Evolutionary conservation across 2,797 vertebrate genomes (phyloP).

Genomic region (Ptychadena robeensis): DNA sequence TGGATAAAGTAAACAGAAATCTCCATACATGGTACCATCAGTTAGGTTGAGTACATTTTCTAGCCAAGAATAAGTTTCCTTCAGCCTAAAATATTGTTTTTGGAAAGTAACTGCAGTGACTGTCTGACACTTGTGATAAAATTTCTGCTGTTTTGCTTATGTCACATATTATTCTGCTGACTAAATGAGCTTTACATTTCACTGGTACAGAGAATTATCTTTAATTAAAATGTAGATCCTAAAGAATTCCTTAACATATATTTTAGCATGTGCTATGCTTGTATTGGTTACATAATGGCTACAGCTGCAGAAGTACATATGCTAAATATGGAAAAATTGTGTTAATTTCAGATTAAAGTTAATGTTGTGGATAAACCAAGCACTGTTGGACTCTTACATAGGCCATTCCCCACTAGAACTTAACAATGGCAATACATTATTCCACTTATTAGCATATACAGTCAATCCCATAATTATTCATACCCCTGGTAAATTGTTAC

Average conservation of each 20-base stretch:
- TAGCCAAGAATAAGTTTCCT: slow-evolving; percentile 24
- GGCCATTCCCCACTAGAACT: no score
- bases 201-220: not conserved
- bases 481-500: no score
- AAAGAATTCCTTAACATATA: not conserved
- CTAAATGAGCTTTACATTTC: not conserved
- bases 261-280: not conserved
- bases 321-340: not conserved
- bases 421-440: no score
- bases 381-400: not conserved
- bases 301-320: not conserved
- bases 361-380: not conserved
- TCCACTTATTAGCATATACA: no score
- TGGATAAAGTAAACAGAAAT: not conserved
- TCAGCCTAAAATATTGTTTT: slow-evolving; percentile 32
- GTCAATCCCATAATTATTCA: no score
- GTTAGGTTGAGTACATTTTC: not conserved
- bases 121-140: not conserved
- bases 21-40: not conserved
- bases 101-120: slow-evolving; percentile 15
- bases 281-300: not conserved
- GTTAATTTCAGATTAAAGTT: not conserved
- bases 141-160: not conserved
- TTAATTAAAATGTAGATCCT: slow-evolving; percentile 1
- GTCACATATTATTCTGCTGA: not conserved